Percentiles rank a stretch among this genome's conserved stretches.
Evolutionary conservation across 2,113 vertebrate species (phyloP).

Genomic region (Patagioenas fasciata): DNA sequence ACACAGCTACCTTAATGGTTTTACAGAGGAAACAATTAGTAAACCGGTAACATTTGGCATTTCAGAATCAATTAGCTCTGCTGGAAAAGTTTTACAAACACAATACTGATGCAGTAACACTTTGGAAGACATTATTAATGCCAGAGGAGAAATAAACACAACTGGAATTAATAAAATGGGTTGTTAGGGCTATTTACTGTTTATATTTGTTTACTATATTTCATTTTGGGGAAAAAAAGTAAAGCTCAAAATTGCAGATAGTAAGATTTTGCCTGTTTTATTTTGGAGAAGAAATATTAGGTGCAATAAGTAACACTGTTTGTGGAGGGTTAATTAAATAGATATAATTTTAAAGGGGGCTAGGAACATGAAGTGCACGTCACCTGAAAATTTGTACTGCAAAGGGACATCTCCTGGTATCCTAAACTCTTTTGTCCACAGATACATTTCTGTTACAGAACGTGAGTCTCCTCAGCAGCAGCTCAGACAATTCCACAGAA

Average conservation of each 20-base stretch:
- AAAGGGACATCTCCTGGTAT: not conserved
- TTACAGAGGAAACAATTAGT: constrained; percentile 15
- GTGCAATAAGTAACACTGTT: not conserved
- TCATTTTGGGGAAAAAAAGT: not conserved
- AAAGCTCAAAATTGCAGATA: not conserved
- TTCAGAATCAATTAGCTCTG: constrained; percentile 35
- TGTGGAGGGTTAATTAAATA: not conserved
- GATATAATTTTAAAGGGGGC: not conserved
- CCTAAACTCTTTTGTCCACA: not conserved
- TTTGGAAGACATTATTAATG: not conserved
- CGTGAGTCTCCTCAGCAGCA: not conserved
- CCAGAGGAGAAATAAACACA: not conserved
- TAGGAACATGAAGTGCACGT: not conserved
- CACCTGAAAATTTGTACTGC: not conserved
- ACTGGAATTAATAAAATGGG: not conserved
- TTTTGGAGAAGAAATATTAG: not conserved
- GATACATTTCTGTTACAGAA: not conserved
- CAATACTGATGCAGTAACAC: not conserved
- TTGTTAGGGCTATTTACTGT: not conserved
- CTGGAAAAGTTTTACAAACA: not conserved
- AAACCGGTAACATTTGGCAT: not conserved
- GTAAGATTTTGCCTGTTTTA: not conserved
- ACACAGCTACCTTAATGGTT: not conserved
- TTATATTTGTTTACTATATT: not conserved
- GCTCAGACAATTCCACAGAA: not conserved